Evolutionary conservation across 1,140 invertebrate genomes (phyloP).

Genomic region (Mercenaria mercenaria): DNA sequence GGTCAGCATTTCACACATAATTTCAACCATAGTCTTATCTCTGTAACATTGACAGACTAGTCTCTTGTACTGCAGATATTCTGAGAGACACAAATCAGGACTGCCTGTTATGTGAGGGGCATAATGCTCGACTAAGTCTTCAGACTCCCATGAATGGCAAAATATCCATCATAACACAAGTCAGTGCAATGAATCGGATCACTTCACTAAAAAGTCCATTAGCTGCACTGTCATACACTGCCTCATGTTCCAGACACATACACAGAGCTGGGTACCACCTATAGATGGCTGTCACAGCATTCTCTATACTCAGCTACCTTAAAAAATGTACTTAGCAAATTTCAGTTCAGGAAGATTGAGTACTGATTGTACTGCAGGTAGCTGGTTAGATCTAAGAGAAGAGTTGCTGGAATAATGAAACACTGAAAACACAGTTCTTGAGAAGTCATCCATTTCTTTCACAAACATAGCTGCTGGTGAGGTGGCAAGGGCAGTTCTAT

Average conservation of each 20-base stretch:
- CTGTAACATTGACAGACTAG: neutral
- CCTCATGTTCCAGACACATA: slow-evolving; percentile 47
- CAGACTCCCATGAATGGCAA: slow-evolving; percentile 29
- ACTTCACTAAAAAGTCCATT: slow-evolving; percentile 34
- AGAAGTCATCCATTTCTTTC: neutral
- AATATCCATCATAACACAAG: slow-evolving; percentile 51
- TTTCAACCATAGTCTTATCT: neutral
- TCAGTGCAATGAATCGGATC: slow-evolving; percentile 31
- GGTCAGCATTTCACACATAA: neutral
- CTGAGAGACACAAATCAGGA: slow-evolving; percentile 4
- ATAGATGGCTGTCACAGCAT: slow-evolving; percentile 37
- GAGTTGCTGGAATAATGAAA: slow-evolving; percentile 43
- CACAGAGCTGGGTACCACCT: neutral
- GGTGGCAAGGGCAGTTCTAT: neutral
- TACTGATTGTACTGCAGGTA: neutral
- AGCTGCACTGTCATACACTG: slow-evolving; percentile 5
- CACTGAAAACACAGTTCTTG: slow-evolving; percentile 3
- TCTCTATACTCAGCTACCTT: slow-evolving; percentile 23
- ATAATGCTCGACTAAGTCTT: slow-evolving; percentile 22
- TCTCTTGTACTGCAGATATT: slow-evolving; percentile 27
- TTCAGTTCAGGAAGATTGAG: slow-evolving; percentile 31
- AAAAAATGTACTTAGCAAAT: slow-evolving; percentile 10
- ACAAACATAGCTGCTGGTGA: neutral
- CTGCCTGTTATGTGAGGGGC: neutral
- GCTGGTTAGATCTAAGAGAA: neutral